These are phyloP conservation scores for Mnemiopsis leidyi DNA, from an alignment of 37 sponge, comb jelly and placozoan genomes.

Conservation along the genomic window DNA sequence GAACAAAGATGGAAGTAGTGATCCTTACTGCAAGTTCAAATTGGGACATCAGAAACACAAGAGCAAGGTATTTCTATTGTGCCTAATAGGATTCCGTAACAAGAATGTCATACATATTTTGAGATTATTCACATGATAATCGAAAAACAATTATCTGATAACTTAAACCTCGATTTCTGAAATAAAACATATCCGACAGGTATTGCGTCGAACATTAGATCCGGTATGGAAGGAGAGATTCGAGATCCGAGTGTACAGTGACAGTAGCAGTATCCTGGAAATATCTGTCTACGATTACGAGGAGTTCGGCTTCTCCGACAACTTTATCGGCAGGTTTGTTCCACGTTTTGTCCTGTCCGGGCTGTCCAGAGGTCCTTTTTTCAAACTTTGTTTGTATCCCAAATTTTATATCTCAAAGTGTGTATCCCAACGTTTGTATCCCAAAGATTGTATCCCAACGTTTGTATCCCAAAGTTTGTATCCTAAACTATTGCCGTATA, in stretches of 20 bases:
- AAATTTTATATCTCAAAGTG: too few species aligned
- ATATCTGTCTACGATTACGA: conserved; percentile 83
- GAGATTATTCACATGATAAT: too few species aligned
- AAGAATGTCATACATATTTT: background rate
- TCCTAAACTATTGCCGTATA: background rate
- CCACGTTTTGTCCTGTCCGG: too few species aligned
- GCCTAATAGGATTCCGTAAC: too few species aligned
- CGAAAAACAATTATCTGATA: too few species aligned
- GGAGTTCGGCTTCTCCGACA: conserved; percentile 77
- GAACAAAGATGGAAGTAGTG: conserved; percentile 86
- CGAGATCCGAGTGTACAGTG: conserved; percentile 80
- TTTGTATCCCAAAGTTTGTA: background rate
- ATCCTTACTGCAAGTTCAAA: conserved; percentile 94
- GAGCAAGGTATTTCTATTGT: conserved; percentile 87
- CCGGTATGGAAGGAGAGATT: conserved; percentile 91
- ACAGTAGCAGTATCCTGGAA: conserved; percentile 70
- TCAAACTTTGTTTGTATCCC: too few species aligned
- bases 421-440: too few species aligned
- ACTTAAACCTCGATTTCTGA: too few species aligned
- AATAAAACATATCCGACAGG: too few species aligned
- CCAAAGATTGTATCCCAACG: background rate
- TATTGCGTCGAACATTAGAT: conserved; percentile 71
- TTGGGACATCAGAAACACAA: conserved; percentile 81
- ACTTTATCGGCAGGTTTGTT: conserved; percentile 88
- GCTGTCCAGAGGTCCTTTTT: too few species aligned